These are phyloP conservation scores for Ceratina japonica DNA, from an alignment of 1,140 invertebrate genomes.

Conservation along the genomic window DNA sequence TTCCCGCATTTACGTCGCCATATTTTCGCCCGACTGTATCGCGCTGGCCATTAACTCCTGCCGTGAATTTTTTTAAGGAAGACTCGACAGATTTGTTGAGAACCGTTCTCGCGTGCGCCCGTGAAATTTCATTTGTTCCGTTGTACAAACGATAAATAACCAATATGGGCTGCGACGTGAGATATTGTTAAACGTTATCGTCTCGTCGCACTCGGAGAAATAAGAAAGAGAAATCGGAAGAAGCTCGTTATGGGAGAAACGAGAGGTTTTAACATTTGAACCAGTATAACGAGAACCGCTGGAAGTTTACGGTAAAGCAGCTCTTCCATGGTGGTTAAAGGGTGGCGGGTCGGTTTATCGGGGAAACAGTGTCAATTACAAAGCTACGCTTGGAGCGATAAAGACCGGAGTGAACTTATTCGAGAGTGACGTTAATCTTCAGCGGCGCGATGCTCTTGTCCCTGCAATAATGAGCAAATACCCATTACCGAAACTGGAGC, in stretches of 20 bases:
- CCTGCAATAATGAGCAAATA: conserved; percentile 1
- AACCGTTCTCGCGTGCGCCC: too few relatives aligned
- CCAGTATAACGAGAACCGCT: neutral
- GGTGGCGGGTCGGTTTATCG: neutral
- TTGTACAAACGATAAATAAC: too few relatives aligned
- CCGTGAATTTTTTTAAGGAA: neutral
- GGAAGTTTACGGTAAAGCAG: neutral
- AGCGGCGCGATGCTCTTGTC: neutral
- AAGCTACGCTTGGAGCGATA: neutral
- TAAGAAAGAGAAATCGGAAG: too few relatives aligned
- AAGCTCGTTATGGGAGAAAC: too few relatives aligned
- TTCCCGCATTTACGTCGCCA: neutral
- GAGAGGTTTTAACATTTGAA: too few relatives aligned
- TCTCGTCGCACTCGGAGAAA: too few relatives aligned
- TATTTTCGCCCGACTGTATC: neutral
- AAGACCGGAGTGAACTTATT: neutral
- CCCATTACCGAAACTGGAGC: conserved; percentile 14
- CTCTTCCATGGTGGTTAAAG: too few relatives aligned
- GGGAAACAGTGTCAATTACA: neutral
- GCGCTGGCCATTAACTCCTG: neutral
- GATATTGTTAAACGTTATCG: too few relatives aligned
- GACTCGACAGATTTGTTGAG: neutral
- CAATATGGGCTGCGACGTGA: too few relatives aligned
- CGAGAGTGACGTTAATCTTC: conserved; percentile 20
- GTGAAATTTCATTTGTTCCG: too few relatives aligned